These are phyloP conservation scores for Cyprinus carpio DNA, from an alignment of 2,113 vertebrate genomes.

Conservation along the genomic window DNA sequence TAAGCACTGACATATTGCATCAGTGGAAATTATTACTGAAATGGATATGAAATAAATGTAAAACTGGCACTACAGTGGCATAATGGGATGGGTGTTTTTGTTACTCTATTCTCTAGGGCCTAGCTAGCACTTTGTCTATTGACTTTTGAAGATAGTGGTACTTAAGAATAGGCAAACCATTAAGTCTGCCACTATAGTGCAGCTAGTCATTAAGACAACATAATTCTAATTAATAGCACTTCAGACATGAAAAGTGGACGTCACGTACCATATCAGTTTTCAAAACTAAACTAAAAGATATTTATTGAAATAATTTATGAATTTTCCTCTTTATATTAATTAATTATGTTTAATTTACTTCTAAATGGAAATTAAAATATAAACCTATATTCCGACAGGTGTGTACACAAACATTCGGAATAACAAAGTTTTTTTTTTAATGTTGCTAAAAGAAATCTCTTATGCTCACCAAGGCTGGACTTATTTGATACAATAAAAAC, in stretches of 20 bases:
- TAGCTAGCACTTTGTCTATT: background rate
- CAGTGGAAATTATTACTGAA: background rate
- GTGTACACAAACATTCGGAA: background rate
- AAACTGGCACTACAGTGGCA: background rate
- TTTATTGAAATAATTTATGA: too few species aligned
- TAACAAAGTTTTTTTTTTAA: background rate
- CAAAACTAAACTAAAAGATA: too few species aligned
- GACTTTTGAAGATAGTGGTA: background rate
- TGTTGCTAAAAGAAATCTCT: background rate
- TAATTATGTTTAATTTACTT: background rate
- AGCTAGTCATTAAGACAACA: background rate
- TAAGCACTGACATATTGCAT: background rate
- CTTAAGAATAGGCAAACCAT: background rate
- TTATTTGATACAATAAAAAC: background rate
- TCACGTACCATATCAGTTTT: background rate
- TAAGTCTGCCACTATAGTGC: background rate
- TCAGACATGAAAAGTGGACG: background rate
- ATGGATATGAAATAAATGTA: constrained; percentile 16
- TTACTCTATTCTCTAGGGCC: background rate
- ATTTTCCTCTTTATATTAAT: too few species aligned
- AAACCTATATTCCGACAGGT: background rate
- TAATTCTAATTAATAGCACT: background rate
- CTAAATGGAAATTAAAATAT: background rate
- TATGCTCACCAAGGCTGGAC: background rate
- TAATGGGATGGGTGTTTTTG: constrained; percentile 1